phyloP scores from a whole-genome alignment of 2,797 vertebrate genomes.

The Channa striata region DNA sequence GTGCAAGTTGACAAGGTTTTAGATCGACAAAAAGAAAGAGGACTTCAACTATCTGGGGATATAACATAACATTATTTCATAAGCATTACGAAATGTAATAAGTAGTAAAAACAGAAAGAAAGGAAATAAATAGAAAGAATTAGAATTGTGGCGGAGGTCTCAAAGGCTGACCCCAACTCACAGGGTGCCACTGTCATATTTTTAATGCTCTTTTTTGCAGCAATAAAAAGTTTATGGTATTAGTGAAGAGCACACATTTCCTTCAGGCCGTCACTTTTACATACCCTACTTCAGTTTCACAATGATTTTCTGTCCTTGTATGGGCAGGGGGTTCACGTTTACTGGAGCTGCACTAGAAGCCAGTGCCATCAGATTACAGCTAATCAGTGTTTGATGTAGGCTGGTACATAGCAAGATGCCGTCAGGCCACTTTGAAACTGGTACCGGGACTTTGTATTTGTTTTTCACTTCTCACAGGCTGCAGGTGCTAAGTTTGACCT shows the following conservation, averaged over 20 bases:
- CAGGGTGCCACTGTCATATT: not conserved
- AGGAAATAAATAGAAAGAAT: not conserved
- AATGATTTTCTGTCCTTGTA: not conserved
- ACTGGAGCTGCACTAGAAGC: too few relatives aligned
- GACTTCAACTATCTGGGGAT: not conserved
- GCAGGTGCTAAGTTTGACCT: too few relatives aligned
- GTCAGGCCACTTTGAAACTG: too few relatives aligned
- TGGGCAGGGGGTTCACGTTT: too few relatives aligned
- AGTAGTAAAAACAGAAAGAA: not conserved
- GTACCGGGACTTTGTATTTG: too few relatives aligned
- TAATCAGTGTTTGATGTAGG: too few relatives aligned
- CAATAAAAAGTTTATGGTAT: not conserved
- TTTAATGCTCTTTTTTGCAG: not conserved
- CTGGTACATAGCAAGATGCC: too few relatives aligned
- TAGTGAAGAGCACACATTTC: not conserved
- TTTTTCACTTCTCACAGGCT: too few relatives aligned
- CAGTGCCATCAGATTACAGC: too few relatives aligned
- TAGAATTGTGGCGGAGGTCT: too few relatives aligned
- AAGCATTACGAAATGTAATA: not conserved
- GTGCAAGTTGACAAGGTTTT: not conserved
- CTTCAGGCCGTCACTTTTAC: not conserved
- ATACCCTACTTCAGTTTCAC: not conserved
- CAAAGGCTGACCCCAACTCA: not conserved
- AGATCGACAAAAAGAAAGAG: not conserved
- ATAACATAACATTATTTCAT: slow-evolving; percentile 1